Base-by-base conservation (phyloP, 2,797 vertebrate species). In the Bufotes viridis region DNA sequence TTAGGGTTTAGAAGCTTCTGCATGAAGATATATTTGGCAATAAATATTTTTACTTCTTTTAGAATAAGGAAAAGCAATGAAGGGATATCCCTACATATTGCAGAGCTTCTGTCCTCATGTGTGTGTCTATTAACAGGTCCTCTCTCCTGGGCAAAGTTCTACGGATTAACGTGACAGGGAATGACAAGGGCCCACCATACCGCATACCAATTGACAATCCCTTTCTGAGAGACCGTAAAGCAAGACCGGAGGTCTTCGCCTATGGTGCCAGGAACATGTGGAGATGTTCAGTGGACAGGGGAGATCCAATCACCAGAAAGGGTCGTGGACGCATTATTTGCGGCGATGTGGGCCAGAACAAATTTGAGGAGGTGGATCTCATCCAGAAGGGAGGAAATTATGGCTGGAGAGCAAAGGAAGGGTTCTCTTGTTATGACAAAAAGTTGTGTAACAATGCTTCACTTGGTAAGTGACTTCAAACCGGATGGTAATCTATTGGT, bases 221-320 rank as follows among this genome's bases (percentile, higher is more conserved):
- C 0, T 96, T 97, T 58, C 14, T 96, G 29, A n/a, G 88, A 8
- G 95, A 97, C 63, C 92, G 87, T 7, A 90, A 78, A 3, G 26
- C 94, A 8, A 90, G 86, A 49, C 93, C 96, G 70, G 96, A 97
- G 91, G 91, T 97, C 90, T 97, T 95, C 57, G 96, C 96, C 11
- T 97, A 95, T 15, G 96, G 96, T 0, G 96, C 96, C 81, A 95
- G 96, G 72, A 97, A 97, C 92, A 97, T 96, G 96, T 97, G 96
- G 96, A 94, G 96, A 14, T 97, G 96, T 91, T 96, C 96, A 14
- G 92, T 97, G 57, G 96, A 97, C 93, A 94, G 96, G 0, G 96
- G 96, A 0, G 95, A 97, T 88, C 89, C 93, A 0, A 3, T 63
- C 15, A 95, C 95, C 0, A 92, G 92, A 1, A 61, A 17, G 17